Base-by-base conservation (phyloP, 2,113 vertebrate species). In the Eretmochelys imbricata region DNA sequence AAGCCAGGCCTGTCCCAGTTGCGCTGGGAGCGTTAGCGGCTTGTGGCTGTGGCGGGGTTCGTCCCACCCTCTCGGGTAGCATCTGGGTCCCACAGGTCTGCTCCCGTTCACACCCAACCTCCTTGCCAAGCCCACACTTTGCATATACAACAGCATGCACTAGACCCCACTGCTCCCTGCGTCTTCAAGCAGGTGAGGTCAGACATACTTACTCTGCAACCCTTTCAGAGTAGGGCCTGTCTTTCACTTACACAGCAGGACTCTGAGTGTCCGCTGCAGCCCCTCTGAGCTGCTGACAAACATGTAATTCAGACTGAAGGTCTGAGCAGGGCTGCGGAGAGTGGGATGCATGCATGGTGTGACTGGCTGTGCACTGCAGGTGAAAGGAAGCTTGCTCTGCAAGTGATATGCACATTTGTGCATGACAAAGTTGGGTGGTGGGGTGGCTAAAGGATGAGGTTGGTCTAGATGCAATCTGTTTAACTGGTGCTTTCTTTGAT, bases 211-310 rank as follows among this genome's bases (percentile, higher is more conserved):
- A 75, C 9, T 19, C 69, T 69, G 62, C 35, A 69, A 2, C 13
- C 11, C 35, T 14, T 38, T 38, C 38, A 11, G 38, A 9, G n/a
- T 10, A 42, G 38, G 69, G n/a, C 5, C 65, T 72, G 35, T 22
- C 35, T 38, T 38, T 35, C 19, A 17, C 4, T n/a, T 3, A 22
- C 50, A 55, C 0, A 1, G 79, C n/a, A 14, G 49, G 78, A 72
- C 49, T 13, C 48, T 38, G 13, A 0, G 11, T 5, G 5, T 3
- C 14, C 5, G 7, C 7, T 22, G 22, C 3, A 1, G 0, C 1
- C 65, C 38, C 46, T 90, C 25, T 49, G n/a, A 0, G 0, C 22
- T 29, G 75, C 49, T 76, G 65, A 42, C 1, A 0, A 7, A 42
- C 8, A 1, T 20, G 19, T 6, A 19, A 20, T 38, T 38, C 65